Evolutionary conservation across 2,113 vertebrate genomes (phyloP), one percentile per base, ranked within the genome.

Genomic region (Lepus timidus): DNA sequence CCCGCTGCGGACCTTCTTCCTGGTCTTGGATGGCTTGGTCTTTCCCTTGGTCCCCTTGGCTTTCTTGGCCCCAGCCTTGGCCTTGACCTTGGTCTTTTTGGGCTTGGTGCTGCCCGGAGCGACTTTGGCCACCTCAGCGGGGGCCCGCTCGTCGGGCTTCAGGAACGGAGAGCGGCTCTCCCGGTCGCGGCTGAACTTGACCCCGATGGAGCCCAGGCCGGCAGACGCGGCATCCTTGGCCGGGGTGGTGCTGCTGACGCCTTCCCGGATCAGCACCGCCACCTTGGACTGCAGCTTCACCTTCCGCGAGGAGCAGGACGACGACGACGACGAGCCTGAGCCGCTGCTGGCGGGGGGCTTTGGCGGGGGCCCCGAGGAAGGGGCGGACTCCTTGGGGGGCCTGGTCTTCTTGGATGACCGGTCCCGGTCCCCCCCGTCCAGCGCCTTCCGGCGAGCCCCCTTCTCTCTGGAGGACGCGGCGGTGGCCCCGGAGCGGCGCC

Each of bases 231-330:
- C 98, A 16, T 99, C 99, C 98, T 83, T 98, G 51, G 88, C 98
- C 0, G 98, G 96, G 0, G 98, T 99, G 92, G 99, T 99, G 97
- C 99, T 99, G 97, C 99, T 99, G 36, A 99, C 99, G 0, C 99
- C 99, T 51, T 99, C 99, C 0, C 99, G 98, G 81, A 99, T 99
- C 61, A 99, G 92, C 4, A 99, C 99, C 0, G 99, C 99, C 71
- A 99, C 99, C 97, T 99, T 99, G 55, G 99, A 99, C 90, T 99
- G 99, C 3, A 99, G 98, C 87, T 99, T 99, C 23, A 98, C 98
- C 95, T 99, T 99, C 6, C 98, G 98, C 14, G 97, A 97, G 33
- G 97, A 97, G 0, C 92, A 97, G 52, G 96, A 97, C 0, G 96
- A 97, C 0, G 97, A 97, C 0, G 97, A 97, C 0, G 96, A 96